These are phyloP conservation scores for Andrena haemorrhoa DNA, from an alignment of 2,888 invertebrate species.

Conservation along the genomic window DNA sequence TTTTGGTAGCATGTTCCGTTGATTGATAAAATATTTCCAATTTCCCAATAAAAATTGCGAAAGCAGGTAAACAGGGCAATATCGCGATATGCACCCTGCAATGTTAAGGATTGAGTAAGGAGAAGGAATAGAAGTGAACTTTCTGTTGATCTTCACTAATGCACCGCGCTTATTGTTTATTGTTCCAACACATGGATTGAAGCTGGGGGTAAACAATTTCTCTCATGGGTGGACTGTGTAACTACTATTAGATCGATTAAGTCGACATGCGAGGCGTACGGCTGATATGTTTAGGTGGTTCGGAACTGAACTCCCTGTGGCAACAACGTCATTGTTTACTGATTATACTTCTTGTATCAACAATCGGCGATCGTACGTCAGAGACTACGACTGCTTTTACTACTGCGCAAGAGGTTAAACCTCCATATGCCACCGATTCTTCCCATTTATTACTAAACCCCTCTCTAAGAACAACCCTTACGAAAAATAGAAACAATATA, in stretches of 20 bases:
- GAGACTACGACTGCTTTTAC: slow-evolving; percentile 13
- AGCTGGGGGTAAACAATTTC: slow-evolving; percentile 62
- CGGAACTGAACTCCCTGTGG: slow-evolving; percentile 46
- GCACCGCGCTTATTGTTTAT: slow-evolving; percentile 37
- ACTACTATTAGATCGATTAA: slow-evolving; percentile 64
- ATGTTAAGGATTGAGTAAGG: not conserved
- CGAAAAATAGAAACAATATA: too few relatives aligned
- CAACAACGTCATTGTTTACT: slow-evolving; percentile 49
- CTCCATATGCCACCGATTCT: not conserved
- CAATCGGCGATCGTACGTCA: slow-evolving; percentile 15
- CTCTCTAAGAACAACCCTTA: not conserved
- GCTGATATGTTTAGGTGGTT: slow-evolving; percentile 58
- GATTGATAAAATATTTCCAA: too few relatives aligned
- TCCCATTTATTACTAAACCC: not conserved
- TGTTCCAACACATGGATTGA: slow-evolving; percentile 37
- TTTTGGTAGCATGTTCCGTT: too few relatives aligned
- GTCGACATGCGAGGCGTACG: slow-evolving; percentile 47
- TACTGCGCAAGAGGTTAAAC: slow-evolving; percentile 1
- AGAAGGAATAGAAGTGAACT: not conserved
- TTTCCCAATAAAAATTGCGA: too few relatives aligned
- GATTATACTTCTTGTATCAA: slow-evolving; percentile 56
- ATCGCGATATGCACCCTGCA: not conserved
- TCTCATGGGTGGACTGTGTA: slow-evolving; percentile 30
- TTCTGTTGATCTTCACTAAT: slow-evolving; percentile 37
- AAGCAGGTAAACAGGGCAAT: not conserved